phyloP scores from a whole-genome alignment of 1,140 invertebrate species.

The Lethrus apterus region DNA sequence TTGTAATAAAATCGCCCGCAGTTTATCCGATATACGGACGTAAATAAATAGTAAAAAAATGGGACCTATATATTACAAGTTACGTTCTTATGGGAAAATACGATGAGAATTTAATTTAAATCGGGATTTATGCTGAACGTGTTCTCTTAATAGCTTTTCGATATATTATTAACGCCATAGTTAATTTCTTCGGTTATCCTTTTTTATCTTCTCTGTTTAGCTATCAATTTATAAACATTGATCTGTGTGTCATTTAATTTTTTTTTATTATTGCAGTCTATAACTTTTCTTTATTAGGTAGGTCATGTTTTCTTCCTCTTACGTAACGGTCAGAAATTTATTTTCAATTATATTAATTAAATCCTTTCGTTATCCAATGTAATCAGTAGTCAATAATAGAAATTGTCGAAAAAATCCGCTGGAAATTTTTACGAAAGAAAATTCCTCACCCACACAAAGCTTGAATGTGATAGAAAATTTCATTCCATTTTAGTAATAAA shows the following conservation, averaged over 20 bases:
- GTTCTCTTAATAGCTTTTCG: slow-evolving; percentile 16
- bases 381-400: no score
- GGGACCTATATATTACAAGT: slow-evolving; percentile 36
- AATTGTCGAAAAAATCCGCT: no score
- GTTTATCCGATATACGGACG: slow-evolving; percentile 26
- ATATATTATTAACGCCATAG: slow-evolving; percentile 8
- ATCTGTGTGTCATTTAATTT: no score
- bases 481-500: no score
- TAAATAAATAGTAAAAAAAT: slow-evolving; percentile 39
- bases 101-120: slow-evolving; percentile 41
- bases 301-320: not conserved
- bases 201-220: not conserved
- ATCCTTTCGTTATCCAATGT: no score
- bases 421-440: no score
- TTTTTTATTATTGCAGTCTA: no score
- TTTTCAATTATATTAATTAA: no score
- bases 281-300: not conserved
- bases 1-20: slow-evolving; percentile 35
- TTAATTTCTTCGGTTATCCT: slow-evolving; percentile 10
- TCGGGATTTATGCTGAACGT: slow-evolving; percentile 40
- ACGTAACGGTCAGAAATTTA: no score
- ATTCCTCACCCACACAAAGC: no score
- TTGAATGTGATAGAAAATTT: no score
- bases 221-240: no score
- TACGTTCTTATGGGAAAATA: slow-evolving; percentile 34